These are phyloP conservation scores for Antheraea yamamai DNA, from an alignment of 2,888 invertebrate species.

Conservation along the genomic window DNA sequence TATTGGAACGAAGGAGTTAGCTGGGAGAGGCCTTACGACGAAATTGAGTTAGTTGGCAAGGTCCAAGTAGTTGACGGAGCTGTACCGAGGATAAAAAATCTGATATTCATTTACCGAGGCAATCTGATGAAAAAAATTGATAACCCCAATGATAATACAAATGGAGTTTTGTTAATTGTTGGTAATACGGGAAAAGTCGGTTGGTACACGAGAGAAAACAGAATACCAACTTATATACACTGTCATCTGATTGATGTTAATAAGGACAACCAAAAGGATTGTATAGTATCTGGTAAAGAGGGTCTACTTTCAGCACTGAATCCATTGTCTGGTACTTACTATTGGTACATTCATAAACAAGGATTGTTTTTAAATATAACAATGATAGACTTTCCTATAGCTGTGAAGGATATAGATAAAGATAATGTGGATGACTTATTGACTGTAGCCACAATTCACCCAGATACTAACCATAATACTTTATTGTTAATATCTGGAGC, in stretches of 20 bases:
- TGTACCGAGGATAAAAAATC: conserved; percentile 84
- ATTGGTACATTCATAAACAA: conserved; percentile 83
- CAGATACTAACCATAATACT: conserved; percentile 80
- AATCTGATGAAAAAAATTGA: conserved; percentile 82
- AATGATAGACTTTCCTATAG: conserved; percentile 85
- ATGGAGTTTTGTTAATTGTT: conserved; percentile 87
- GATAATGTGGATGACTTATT: conserved; percentile 88
- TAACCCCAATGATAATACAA: conserved; percentile 74
- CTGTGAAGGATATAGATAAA: conserved; percentile 87
- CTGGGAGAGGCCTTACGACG: conserved; percentile 86
- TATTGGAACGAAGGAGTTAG: conserved; percentile 83
- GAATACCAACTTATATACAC: conserved; percentile 87
- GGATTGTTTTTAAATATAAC: conserved; percentile 78
- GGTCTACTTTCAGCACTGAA: conserved; percentile 82
- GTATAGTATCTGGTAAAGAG: conserved; percentile 87
- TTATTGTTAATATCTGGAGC: conserved; percentile 87
- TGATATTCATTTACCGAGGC: conserved; percentile 88
- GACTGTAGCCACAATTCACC: conserved; percentile 79
- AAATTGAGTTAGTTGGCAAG: conserved; percentile 86
- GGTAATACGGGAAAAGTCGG: conserved; percentile 87
- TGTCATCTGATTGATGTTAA: conserved; percentile 89
- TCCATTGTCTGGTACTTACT: conserved; percentile 77
- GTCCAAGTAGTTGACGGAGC: conserved; percentile 86
- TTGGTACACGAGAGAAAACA: conserved; percentile 87
- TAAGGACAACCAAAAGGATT: conserved; percentile 87